Evolutionary conservation across 2,113 vertebrate species (phyloP), one percentile per base, ranked within the genome.

Genomic region (Rynchops niger): DNA sequence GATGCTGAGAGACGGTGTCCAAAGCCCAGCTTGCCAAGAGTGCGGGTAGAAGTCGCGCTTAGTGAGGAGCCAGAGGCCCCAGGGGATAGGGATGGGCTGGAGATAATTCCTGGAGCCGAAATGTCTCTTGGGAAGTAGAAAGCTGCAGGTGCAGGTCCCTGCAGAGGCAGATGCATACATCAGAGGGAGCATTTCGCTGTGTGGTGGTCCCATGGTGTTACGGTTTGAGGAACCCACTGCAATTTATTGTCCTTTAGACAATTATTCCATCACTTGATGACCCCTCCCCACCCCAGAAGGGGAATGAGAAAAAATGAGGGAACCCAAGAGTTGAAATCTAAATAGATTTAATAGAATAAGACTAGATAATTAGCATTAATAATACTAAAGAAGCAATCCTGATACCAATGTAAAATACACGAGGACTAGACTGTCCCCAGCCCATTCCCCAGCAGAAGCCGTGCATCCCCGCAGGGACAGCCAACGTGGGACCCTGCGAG

Each of bases 111-210:
- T 1, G 11, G 29, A 27, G 29, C 43, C 5, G 1, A 9, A 40
- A 12, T 1, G 2, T 49, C 26, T 15, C 63, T 9, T 3, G 9
- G 0, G 4, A 26, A 4, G 40, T 1, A 8, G 40, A 14, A 19
- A 63, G 27, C 53, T 25, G 63, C 4, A 38, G 42, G 16, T 32
- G 21, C 17, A 2, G n/a, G 27, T 26, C 43, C n/a, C 36, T 6
- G 19, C 18, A 2, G 55, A 15, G 7, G 13, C 5, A 29, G n/a
- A 26, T 6, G n/a, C 34, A 1, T 1, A 1, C 23, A 23, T 34
- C 53, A 9, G 71, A 27, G 27, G 19, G 43, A 49, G 19, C 56
- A 30, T 9, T 56, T 14, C 22, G 6, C 15, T 34, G 36, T 21
- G 6, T 25, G 34, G 45, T 19, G 45, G 45, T 19, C 43, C 66